Conservation (phyloP, 2,888 invertebrate species). For the Pherbina coryleti region DNA sequence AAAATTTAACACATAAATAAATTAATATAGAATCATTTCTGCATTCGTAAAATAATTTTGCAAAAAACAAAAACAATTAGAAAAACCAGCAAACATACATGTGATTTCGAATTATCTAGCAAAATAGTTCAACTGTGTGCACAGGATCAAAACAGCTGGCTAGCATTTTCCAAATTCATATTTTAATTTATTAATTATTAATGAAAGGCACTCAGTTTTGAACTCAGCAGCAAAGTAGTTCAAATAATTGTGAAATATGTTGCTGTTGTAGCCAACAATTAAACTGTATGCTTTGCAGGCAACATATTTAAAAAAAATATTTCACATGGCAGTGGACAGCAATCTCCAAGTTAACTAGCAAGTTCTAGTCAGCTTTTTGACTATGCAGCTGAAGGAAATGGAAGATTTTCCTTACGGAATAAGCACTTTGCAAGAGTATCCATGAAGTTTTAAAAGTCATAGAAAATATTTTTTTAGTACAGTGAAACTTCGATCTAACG, state of each 20-base stretch:
- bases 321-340: background rate
- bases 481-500: no score
- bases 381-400: no score
- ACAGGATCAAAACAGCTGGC: background rate
- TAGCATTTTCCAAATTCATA: background rate
- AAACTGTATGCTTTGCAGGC: background rate
- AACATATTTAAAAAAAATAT: conserved; percentile 11
- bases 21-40: background rate
- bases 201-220: no score
- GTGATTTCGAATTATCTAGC: background rate
- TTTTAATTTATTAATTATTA: no score
- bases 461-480: background rate
- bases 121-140: background rate
- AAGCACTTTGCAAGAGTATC: background rate
- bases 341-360: no score
- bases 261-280: conserved; percentile 5
- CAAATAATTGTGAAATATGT: background rate
- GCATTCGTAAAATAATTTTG: no score
- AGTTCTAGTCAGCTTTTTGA: no score
- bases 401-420: no score
- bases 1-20: background rate
- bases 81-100: background rate
- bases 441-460: background rate
- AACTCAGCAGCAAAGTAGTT: background rate
- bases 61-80: no score